Evolutionary conservation across 2,888 invertebrate genomes (phyloP), one percentile per base, ranked within the genome.

Genomic region (Melikaiella ostensackeni): DNA sequence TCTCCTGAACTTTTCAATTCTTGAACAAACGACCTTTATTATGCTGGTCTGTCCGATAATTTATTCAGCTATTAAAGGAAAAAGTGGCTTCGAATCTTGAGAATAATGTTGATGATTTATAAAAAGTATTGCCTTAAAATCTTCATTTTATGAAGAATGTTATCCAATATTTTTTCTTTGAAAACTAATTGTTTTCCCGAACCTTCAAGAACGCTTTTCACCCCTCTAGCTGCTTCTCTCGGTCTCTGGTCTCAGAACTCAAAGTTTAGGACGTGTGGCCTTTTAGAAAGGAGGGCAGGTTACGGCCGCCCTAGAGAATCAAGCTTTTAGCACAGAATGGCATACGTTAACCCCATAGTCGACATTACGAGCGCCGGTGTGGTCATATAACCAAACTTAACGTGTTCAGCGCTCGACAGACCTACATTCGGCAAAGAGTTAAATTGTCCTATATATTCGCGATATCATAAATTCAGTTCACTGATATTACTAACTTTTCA

Each of bases 241-340:
- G 42, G 38, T 27, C 24, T 64, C 42, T 75, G 70, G 79, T 11
- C 38, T 13, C 38, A 13, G 38, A 11, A 38, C 38, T 38, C 61
- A 84, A 83, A 84, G 83, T 64, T 84, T 82, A 77, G 83, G 80
- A 83, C 82, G 74, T 83, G 81, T 82, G 83, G 81, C 81, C 82
- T 84, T 84, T 84, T 81, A 81, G 82, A 81, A 81, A 80, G 78
- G 78, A 81, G 80, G 77, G 80, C 77, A 76, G 81, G 81, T 83
- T 84, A 77, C 80, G 75, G 38, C 77, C 27, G 75, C 81, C 79
- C 79, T 75, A 73, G 80, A 82, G 79, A 80, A 73, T 80, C 76
- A 74, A 79, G 59, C 66, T 66, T 35, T 63, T 50, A 57, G 30
- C 24, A 50, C 35, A 61, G 62, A 35, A 64, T 64, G 64, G 64